Base-by-base conservation (phyloP, 1,140 invertebrate genomes). In the Amphibalanus amphitrite region DNA sequence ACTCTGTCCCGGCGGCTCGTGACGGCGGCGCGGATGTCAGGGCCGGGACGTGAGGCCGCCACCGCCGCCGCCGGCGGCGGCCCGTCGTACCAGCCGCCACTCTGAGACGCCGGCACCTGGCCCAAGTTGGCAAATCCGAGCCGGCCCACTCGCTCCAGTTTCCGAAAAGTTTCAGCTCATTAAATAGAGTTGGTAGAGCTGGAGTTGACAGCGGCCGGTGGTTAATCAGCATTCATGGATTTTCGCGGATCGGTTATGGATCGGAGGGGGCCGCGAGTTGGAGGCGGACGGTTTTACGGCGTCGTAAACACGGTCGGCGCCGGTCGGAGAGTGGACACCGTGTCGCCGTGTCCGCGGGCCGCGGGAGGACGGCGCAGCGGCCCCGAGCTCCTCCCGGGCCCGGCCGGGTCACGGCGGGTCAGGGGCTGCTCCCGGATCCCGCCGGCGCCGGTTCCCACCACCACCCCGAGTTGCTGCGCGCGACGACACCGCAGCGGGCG, bases 171-270 rank as follows among this genome's bases (percentile, higher is more conserved):
- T 20, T 20, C 10, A 59, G 20, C 47, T 13, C 47, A 23, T 59
- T 59, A 59, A 59, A 20, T 59, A 59, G 23, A 59, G 47, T 59
- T 59, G 3, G 1, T 59, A 59, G 10, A 20, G 47, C 47, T 20
- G 20, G 47, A 59, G 47, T 59, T 59, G 47, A 59, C 47, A 23
- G 47, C 13, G 23, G 47, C 17, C 47, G 17, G 17, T 20, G 47
- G 47, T 59, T 59, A 59, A 59, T 59, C 47, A 59, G 47, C 47
- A 59, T 59, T 59, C 47, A 59, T 59, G 47, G 47, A 59, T 59
- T 59, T 59, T 59, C 47, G 47, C 47, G 23, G 47, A 59, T 59
- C 13, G n/a, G n/a, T 59, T 23, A 59, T 59, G 47, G 47, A 23
- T 59, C 47, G 10, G 47, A 13, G 47, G 47, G 13, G 20, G 6